Conservation (phyloP, 2,888 invertebrate genomes). For the Strigamia maritima region DNA sequence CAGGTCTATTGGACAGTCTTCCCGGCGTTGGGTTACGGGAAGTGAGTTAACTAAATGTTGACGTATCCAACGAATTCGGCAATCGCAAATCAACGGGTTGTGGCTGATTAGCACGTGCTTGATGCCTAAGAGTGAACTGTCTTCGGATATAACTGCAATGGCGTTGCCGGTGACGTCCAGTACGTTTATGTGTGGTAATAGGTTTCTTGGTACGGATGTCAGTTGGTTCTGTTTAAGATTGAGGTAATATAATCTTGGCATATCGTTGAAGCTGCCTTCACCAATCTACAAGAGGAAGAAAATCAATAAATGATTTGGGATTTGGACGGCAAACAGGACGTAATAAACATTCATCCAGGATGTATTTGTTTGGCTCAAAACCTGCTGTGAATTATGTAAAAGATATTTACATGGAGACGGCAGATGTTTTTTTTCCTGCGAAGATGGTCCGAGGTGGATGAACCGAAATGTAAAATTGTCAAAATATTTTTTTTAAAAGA, state of each 20-base stretch:
- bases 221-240: neutral
- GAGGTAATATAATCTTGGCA: neutral
- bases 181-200: neutral
- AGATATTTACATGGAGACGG: too few relatives aligned
- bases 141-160: neutral
- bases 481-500: too few relatives aligned
- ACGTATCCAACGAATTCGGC: conserved; percentile 14
- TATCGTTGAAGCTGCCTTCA: neutral
- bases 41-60: neutral
- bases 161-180: neutral
- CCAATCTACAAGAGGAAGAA: neutral
- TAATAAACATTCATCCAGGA: neutral
- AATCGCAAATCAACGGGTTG: conserved; percentile 36
- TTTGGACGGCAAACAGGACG: neutral
- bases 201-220: neutral
- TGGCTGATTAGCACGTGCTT: neutral
- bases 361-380: too few relatives aligned
- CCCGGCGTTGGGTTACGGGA: neutral
- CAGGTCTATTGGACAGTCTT: neutral
- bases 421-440: too few relatives aligned
- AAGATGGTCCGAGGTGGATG: too few relatives aligned
- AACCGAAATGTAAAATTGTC: too few relatives aligned
- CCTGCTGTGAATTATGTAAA: too few relatives aligned
- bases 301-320: neutral
- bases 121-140: neutral